Evolutionary conservation across 1,140 invertebrate species (phyloP).

Genomic region (Bombyx mandarina): DNA sequence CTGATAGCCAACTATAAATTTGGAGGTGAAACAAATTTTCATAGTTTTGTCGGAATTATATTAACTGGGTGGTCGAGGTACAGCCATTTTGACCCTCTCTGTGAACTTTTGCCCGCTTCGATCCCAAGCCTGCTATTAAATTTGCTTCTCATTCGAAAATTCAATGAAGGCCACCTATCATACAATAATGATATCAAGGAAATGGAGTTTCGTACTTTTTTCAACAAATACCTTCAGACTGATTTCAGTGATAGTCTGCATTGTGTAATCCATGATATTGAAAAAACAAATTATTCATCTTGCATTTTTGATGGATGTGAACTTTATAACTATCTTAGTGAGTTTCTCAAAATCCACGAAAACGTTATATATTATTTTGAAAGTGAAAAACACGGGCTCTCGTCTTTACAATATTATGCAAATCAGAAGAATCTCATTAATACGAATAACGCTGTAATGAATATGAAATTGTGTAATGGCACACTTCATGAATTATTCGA

Average conservation of each 20-base stretch:
- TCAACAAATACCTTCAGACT: constrained; percentile 13
- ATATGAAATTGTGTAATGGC: constrained; percentile 21
- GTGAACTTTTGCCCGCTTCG: constrained; percentile 89
- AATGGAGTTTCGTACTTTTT: constrained; percentile 7
- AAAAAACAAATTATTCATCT: constrained; percentile 20
- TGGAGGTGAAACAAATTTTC: constrained; percentile 29
- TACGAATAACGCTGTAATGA: constrained; percentile 17
- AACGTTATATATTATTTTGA: constrained; percentile 20
- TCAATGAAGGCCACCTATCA: constrained; percentile 9
- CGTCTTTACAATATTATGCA: constrained; percentile 23
- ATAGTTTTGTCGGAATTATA: constrained; percentile 68
- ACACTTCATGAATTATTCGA: constrained; percentile 16
- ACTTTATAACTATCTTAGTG: constrained; percentile 19
- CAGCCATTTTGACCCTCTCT: constrained; percentile 93
- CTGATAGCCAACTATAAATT: constrained; percentile 39
- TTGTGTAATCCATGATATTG: constrained; percentile 13
- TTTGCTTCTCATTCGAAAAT: constrained; percentile 37
- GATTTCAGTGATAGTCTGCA: constrained; percentile 13
- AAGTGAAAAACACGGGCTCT: constrained; percentile 19
- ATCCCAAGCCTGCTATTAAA: constrained; percentile 82
- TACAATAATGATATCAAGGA: background rate
- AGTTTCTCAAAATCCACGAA: constrained; percentile 13
- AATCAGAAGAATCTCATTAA: constrained; percentile 25
- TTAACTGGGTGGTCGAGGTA: constrained; percentile 86
- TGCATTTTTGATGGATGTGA: constrained; percentile 29